phyloP scores from a whole-genome alignment of 2,113 vertebrate species.

The Calyptomena viridis region DNA sequence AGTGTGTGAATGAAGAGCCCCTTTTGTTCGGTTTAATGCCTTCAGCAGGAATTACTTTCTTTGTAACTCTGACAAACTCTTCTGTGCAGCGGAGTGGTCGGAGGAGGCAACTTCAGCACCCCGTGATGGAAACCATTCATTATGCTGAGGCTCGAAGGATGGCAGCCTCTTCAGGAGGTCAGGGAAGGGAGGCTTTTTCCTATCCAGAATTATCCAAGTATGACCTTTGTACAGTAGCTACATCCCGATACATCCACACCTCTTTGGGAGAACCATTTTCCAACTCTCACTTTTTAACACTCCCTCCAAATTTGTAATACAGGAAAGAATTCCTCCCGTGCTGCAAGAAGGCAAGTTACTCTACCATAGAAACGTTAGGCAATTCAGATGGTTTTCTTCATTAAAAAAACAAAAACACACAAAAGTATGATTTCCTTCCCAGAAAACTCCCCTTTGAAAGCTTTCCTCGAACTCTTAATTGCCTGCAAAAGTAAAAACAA shows the following conservation, averaged over 20 bases:
- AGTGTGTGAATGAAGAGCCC: conserved; percentile 77
- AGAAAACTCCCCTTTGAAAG: conserved; percentile 56
- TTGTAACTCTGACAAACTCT: conserved; percentile 80
- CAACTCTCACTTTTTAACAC: conserved; percentile 40
- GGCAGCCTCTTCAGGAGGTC: conserved; percentile 74
- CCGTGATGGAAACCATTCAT: conserved; percentile 83
- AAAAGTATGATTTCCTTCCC: conserved; percentile 41
- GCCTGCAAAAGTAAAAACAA: conserved; percentile 72
- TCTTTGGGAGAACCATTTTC: conserved; percentile 61
- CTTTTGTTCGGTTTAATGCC: conserved; percentile 81
- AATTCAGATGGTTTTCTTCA: conserved; percentile 67
- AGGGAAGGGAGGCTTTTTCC: conserved; percentile 40
- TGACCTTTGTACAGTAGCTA: conserved; percentile 70
- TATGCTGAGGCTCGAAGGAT: conserved; percentile 80
- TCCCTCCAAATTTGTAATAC: conserved; percentile 62
- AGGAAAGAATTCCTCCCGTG: conserved; percentile 52
- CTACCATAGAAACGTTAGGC: conserved; percentile 25
- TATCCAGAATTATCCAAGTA: conserved; percentile 71
- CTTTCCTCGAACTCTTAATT: conserved; percentile 44
- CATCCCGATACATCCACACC: conserved; percentile 72
- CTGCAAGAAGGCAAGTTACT: conserved; percentile 43
- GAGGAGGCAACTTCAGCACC: conserved; percentile 78
- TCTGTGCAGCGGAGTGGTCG: conserved; percentile 56
- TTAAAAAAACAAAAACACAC: background rate
- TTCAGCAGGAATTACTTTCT: conserved; percentile 82